Evolutionary conservation across 2,888 invertebrate species (phyloP), one percentile per base, ranked within the genome.

Genomic region (Dorcus parallelipipedus): DNA sequence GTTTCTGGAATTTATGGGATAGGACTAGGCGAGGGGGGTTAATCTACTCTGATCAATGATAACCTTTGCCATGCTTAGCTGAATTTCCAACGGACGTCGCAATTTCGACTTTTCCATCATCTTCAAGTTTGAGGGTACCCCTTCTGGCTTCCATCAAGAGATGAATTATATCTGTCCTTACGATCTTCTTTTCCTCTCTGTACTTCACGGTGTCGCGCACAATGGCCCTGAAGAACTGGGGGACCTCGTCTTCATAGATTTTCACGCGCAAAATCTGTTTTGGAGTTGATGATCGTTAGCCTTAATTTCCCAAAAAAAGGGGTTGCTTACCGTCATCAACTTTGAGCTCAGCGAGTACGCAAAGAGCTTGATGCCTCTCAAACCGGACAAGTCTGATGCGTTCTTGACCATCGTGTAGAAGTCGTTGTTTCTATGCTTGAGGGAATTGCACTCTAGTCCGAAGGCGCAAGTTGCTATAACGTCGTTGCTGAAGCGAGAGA

Each of bases 401-500:
- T 17, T 8, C 42, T 42, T 42, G 9, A 83, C 83, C 76, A 78
- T 80, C 38, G 61, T 56, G 59, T 80, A 84, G 66, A 85, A 84
- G 23, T 79, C 68, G 62, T 84, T 84, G 1, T 81, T 67, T 5
- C 69, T 72, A 0, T 84, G 76, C 2, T 71, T 68, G 9, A 80
- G 76, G 0, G 84, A 84, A 64, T 84, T 77, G 1, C 83, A 78
- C 60, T 81, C 76, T 1, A 82, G 64, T 0, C 82, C 82, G 55
- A 81, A 81, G 2, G 80, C 82, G 42, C 79, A 76, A 0, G 80
- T 75, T 0, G 80, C 81, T 49, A 82, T 81, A 4, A 82, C 79
- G 63, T 82, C 81, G 55, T 78, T 81, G 0, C 80, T 71, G 59
- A 75, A 81, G n/a, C 81, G 73, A 1, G 77, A 75, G 2, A 77